Percentiles rank a stretch among this genome's conserved stretches.
phyloP scores from a whole-genome alignment of 1,140 invertebrate genomes.

The Heterodera carotae region DNA sequence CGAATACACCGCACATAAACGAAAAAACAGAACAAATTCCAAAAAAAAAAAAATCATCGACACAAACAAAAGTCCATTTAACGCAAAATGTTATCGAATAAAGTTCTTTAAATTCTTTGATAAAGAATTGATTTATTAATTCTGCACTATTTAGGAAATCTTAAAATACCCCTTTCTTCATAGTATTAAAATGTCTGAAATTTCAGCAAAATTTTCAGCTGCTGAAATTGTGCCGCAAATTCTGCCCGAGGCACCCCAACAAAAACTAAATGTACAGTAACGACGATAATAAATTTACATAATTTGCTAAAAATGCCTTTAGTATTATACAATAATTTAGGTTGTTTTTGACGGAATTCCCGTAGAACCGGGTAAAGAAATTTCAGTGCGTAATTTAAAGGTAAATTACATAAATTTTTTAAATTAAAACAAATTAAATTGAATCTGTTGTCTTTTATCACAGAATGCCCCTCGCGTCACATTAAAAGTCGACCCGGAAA shows the following conservation, averaged over 20 bases:
- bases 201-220: constrained; percentile 54
- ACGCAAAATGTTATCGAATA: no score
- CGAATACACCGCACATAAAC: no score
- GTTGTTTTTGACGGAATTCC: constrained; percentile 62
- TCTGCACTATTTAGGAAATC: no score
- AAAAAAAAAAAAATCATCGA: no score
- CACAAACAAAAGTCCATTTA: no score
- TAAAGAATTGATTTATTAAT: no score
- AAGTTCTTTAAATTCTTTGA: no score
- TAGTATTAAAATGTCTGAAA: constrained; percentile 57
- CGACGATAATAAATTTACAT: constrained; percentile 18
- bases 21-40: no score
- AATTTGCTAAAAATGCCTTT: constrained; percentile 10
- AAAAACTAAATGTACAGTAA: constrained; percentile 56
- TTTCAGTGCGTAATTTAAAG: constrained; percentile 59
- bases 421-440: background rate
- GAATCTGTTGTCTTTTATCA: background rate
- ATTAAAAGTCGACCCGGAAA: constrained; percentile 62
- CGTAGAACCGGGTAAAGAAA: constrained; percentile 59
- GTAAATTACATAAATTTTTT: background rate
- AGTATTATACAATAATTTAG: constrained; percentile 41
- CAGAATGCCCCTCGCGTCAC: constrained; percentile 62
- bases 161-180: background rate
- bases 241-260: constrained; percentile 54
- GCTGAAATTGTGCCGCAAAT: constrained; percentile 61